Evolutionary conservation across 2,797 vertebrate species (phyloP).

Genomic region (Thunnus albacares): DNA sequence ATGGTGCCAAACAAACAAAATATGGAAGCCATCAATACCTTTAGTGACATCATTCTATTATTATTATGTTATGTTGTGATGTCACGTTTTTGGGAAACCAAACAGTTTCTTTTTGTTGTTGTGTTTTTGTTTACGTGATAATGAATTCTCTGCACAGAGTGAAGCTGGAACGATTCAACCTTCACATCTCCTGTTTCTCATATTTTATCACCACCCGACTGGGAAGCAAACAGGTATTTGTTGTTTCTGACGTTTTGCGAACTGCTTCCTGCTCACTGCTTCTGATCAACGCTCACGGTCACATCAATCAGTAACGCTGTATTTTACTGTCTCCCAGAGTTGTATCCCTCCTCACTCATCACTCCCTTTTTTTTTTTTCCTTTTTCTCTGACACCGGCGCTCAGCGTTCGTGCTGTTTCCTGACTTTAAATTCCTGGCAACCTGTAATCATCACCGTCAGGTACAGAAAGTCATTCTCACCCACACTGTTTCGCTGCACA

Average conservation of each 20-base stretch:
- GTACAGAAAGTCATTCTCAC: constrained; percentile 40
- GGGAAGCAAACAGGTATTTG: neutral
- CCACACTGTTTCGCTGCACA: constrained; percentile 11
- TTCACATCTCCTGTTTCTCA: neutral
- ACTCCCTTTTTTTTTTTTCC: neutral
- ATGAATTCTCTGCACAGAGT: too few relatives aligned
- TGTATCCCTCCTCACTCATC: neutral
- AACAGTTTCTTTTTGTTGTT: too few relatives aligned
- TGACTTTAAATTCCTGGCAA: constrained; percentile 49
- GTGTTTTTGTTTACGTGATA: too few relatives aligned
- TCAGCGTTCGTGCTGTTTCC: constrained; percentile 9
- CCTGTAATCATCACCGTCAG: constrained; percentile 66
- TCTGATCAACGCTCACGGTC: constrained; percentile 24
- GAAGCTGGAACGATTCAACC: too few relatives aligned
- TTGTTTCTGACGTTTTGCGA: constrained; percentile 24
- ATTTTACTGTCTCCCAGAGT: neutral
- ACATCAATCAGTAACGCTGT: constrained; percentile 11
- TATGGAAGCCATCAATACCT: too few relatives aligned
- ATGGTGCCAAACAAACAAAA: too few relatives aligned
- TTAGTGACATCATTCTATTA: too few relatives aligned
- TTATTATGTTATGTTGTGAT: too few relatives aligned
- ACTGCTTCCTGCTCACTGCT: neutral
- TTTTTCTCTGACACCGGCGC: neutral
- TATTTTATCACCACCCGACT: neutral
- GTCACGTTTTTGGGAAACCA: too few relatives aligned